Base-by-base conservation (phyloP, 2,888 invertebrate genomes). In the Xanthia togata region DNA sequence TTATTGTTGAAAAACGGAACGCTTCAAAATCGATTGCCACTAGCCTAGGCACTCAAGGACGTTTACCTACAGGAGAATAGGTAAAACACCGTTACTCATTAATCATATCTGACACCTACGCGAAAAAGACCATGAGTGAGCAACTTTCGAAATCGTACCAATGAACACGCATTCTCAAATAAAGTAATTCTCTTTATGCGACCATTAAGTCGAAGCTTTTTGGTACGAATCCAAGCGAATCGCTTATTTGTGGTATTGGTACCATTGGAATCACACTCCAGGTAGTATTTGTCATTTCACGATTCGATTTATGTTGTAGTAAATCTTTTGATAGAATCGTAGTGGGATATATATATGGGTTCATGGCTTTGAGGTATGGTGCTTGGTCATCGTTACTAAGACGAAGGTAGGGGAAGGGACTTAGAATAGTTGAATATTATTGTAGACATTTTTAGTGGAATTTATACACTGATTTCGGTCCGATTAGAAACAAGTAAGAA, bases 211-310 rank as follows among this genome's bases (percentile, higher is more conserved):
- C 14, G 23, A 69, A 55, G 3, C 53, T n/a, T 84, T 80, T 82
- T 82, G 84, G 76, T 84, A 70, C 71, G 75, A 26, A 69, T 84
- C 76, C 84, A 84, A 84, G 64, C 11, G 50, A 59, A 79, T 57
- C 70, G 47, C 60, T 69, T 75, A 69, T 64, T 75, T 69, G 71
- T 69, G 57, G 50, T 71, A 14, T 69, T 65, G 64, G 69, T 80
- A 82, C 82, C 69, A 72, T 69, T 71, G 55, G 81, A 65, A 70
- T 80, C 81, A 71, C 64, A 71, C 60, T 71, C 26, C 76, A 76
- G 84, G 81, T 84, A 84, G 68, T 69, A 84, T 82, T 82, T 84
- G 76, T 82, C 82, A 82, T 82, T 70, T 84, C 64, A n/a, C 57
- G n/a, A 64, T 76, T 62, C 50, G 71, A 80, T 84, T 80, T 84